Percentiles rank a stretch among this genome's conserved stretches.
Evolutionary conservation across 1,140 invertebrate species (phyloP).

Genomic region (Melipona quadrifasciata): DNA sequence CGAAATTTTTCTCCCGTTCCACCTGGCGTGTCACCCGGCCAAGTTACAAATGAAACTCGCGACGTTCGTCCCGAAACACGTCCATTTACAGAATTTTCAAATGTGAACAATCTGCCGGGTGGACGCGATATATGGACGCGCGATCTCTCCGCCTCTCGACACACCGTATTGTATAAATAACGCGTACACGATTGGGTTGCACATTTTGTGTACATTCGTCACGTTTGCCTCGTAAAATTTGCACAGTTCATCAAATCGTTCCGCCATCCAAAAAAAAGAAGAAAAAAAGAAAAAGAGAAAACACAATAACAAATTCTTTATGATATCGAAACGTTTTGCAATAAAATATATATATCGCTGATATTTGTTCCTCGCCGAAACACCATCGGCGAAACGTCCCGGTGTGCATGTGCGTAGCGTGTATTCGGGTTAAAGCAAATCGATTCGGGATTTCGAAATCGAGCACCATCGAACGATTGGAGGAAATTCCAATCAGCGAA

Average conservation of each 20-base stretch:
- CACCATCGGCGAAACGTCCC: neutral
- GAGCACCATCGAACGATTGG: neutral
- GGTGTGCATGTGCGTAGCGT: neutral
- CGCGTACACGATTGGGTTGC: neutral
- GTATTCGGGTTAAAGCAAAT: neutral
- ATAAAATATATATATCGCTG: neutral
- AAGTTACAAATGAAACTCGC: neutral
- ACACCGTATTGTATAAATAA: constrained; percentile 1
- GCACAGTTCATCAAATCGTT: constrained; percentile 15
- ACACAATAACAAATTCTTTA: constrained; percentile 3
- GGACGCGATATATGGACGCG: too few relatives aligned
- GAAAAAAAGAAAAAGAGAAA: neutral
- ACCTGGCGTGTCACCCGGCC: neutral
- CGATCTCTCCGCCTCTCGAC: neutral
- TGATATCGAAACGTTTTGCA: neutral
- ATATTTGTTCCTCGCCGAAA: neutral
- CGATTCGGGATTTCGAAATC: constrained; percentile 35
- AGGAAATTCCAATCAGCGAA: constrained; percentile 61
- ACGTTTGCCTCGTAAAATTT: neutral
- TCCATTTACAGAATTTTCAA: neutral
- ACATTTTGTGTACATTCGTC: constrained; percentile 17
- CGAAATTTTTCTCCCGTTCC: neutral
- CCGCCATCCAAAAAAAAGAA: neutral
- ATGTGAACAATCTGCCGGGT: too few relatives aligned
- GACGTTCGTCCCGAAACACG: neutral